Evolutionary conservation across 1,140 invertebrate species (phyloP).

Genomic region (Drosophila truncata): DNA sequence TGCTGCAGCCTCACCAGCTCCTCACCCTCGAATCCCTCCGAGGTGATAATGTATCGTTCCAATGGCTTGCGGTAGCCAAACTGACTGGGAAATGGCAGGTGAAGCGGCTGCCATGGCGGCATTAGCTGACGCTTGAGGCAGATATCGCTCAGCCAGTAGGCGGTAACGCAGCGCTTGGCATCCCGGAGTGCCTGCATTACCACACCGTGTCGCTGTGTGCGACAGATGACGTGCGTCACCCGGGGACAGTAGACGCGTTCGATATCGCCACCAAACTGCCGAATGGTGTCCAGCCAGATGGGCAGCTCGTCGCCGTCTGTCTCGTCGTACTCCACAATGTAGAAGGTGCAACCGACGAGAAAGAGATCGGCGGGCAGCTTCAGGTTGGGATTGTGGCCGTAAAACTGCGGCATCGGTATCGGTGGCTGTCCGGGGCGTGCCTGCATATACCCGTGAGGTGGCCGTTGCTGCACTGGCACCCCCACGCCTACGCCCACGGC

Average conservation of each 20-base stretch:
- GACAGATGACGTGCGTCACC: conserved; percentile 96
- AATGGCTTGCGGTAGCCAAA: conserved; percentile 89
- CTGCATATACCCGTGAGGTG: conserved; percentile 72
- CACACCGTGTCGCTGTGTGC: conserved; percentile 94
- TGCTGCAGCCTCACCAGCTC: conserved; percentile 92
- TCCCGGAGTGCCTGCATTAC: conserved; percentile 94
- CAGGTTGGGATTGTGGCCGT: conserved; percentile 94
- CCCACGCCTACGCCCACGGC: conserved; percentile 56
- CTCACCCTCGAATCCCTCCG: conserved; percentile 94
- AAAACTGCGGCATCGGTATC: conserved; percentile 89
- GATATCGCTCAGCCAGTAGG: conserved; percentile 97
- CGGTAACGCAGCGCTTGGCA: conserved; percentile 93
- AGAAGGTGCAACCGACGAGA: conserved; percentile 96
- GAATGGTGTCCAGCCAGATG: conserved; percentile 93
- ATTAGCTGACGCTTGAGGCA: conserved; percentile 92
- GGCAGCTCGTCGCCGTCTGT: conserved; percentile 87
- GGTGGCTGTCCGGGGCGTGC: conserved; percentile 69
- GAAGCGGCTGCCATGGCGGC: conserved; percentile 96
- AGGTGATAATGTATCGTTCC: conserved; percentile 90
- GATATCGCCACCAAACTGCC: conserved; percentile 95
- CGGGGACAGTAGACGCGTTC: conserved; percentile 93
- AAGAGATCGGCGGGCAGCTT: conserved; percentile 95
- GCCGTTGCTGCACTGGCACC: conserved; percentile 62
- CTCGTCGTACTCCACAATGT: conserved; percentile 91
- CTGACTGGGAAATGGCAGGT: conserved; percentile 94